These are phyloP conservation scores for Aurelia aurita complex sp. Pacific DNA, from an alignment of 30 jellyfish, hydroid and myxozoan genomes.

Conservation along the genomic window DNA sequence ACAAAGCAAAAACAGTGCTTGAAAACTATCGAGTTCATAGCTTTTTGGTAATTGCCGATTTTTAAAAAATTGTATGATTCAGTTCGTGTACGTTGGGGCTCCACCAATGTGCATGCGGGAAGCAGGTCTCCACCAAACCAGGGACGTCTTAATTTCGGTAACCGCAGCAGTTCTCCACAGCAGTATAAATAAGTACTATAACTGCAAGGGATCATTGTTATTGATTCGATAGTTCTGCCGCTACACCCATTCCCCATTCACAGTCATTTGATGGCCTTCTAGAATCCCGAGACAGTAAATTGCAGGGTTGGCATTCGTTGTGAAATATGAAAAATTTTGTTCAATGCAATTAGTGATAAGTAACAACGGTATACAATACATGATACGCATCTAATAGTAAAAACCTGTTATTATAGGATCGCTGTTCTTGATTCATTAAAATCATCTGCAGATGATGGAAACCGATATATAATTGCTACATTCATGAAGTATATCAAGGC, in stretches of 20 bases:
- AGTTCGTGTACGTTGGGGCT: too few species aligned
- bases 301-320: not conserved
- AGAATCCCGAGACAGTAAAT: conserved; percentile 6
- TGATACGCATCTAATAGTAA: not conserved
- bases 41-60: too few species aligned
- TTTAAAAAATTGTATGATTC: too few species aligned
- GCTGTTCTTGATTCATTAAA: not conserved
- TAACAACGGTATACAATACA: not conserved
- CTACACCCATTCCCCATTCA: not conserved
- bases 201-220: not conserved
- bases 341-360: not conserved
- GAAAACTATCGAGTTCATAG: too few species aligned
- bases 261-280: not conserved
- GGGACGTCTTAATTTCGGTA: too few species aligned
- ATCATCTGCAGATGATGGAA: not conserved
- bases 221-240: not conserved
- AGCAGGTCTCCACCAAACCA: too few species aligned
- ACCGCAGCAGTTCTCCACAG: not conserved
- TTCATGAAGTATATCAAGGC: not conserved
- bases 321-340: not conserved
- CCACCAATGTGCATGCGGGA: too few species aligned
- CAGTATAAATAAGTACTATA: not conserved
- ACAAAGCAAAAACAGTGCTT: too few species aligned
- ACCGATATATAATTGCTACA: not conserved
- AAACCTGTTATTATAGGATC: not conserved